phyloP scores from a whole-genome alignment of 2,888 invertebrate species.

The Halictus ligatus region DNA sequence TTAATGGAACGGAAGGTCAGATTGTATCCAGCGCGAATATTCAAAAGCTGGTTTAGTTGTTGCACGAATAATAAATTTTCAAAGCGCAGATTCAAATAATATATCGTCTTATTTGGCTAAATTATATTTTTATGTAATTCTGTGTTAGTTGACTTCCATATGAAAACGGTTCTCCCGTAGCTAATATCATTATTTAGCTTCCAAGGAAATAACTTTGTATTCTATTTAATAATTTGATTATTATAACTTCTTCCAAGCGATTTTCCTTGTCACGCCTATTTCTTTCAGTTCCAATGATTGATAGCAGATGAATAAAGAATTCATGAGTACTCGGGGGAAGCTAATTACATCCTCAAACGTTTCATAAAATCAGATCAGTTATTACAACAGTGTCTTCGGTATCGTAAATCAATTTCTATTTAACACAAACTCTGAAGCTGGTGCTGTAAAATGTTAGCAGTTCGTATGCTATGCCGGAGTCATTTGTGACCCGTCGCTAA shows the following conservation, averaged over 20 bases:
- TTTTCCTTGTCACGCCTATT: background rate
- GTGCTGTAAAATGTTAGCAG: background rate
- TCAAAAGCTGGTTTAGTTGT: too few relatives aligned
- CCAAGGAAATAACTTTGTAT: background rate
- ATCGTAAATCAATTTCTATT: background rate
- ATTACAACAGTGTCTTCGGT: too few relatives aligned
- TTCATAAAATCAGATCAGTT: background rate
- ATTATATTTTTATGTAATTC: background rate
- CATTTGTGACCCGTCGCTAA: too few relatives aligned
- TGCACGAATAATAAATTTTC: background rate
- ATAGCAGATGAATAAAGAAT: background rate
- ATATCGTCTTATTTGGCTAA: background rate
- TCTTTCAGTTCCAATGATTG: background rate
- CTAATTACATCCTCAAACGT: background rate
- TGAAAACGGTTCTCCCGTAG: background rate
- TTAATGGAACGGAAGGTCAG: background rate
- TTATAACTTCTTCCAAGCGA: background rate
- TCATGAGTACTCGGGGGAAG: background rate
- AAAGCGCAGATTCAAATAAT: background rate
- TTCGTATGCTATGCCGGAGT: too few relatives aligned
- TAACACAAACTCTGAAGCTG: background rate
- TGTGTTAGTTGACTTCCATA: background rate
- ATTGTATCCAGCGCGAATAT: background rate
- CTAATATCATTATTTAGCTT: background rate
- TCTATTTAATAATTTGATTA: too few relatives aligned